Evolutionary conservation across 2,113 vertebrate genomes (phyloP), one percentile per base, ranked within the genome.

Genomic region (Anoplopoma fimbria): DNA sequence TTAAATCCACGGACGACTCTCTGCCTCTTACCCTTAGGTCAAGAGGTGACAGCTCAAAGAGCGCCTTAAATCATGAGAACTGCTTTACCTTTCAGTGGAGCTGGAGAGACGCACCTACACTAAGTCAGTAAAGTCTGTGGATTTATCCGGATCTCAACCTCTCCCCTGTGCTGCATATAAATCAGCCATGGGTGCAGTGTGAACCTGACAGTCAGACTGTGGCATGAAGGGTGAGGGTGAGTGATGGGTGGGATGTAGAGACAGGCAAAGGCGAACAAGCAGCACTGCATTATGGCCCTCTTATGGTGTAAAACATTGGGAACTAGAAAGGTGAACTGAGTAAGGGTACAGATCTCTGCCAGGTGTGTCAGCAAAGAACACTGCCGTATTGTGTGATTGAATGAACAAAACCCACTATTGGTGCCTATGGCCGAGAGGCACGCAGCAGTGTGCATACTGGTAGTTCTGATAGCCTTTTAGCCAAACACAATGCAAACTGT

Each of bases 91-190:
- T 93, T 88, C 87, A 83, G 61, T 86, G 85, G 63, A 84, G 86
- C 88, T 75, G 90, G 36, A 42, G 77, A 84, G 76, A 84, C 62
- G 81, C 88, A 91, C 88, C 93, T 86, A 83, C 84, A 82, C 87
- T 95, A 91, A 91, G 86, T 90, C 91, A 70, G 87, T 93, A 95
- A 95, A 95, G 91, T 92, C 94, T 73, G 85, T 29, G 93, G 94
- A 92, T 93, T 95, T 95, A 93, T 64, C 75, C 2, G 86, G 94
- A 94, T 94, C 92, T 89, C 73, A 73, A 82, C 64, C 80, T 69
- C 84, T 77, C 87, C 84, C 69, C 83, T 61, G 89, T 1, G 61
- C 69, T 95, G 95, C 92, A 95, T 95, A 90, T 94, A 88, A 95
- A 95, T 89, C 84, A 93, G 86, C 34, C 84, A 29, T 34, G 83